Evolutionary conservation across 2,797 vertebrate genomes (phyloP), one percentile per base, ranked within the genome.

Genomic region (Smutsia gigantea): DNA sequence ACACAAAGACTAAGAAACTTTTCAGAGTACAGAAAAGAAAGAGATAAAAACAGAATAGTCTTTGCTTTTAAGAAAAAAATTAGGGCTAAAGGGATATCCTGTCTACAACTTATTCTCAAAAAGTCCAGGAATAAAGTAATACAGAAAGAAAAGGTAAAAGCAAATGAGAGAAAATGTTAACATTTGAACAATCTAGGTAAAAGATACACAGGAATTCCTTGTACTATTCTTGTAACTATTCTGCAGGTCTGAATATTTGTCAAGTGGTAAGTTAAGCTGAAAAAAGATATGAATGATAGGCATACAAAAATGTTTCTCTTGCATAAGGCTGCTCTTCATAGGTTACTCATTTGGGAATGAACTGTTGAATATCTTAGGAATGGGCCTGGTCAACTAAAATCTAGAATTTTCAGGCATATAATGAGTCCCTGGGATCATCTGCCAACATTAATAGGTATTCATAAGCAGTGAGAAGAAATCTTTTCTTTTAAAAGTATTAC

Each of bases 401-500:
- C 79, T 72, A 78, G 7, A 93, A 61, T 1, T 18, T 3, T 46
- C 66, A 68, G 39, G 49, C 55, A 87, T 5, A 89, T 31, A 55
- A 14, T 57, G 18, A 90, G 61, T 81, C 39, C 34, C 79, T n/a
- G 42, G 7, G 39, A 83, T 66, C 63, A 83, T 14, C 37, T 27
- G 66, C 25, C 89, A 68, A 64, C 37, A 17, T 75, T 83, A 53
- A 79, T 63, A 77, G 51, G 69, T 53, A 85, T 23, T 57, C 66
- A 49, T 90, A 95, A 79, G 46, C 49, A 75, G 8, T 82, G 23
- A 92, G 5, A 27, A 18, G 18, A 72, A 68, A 57, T 49, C 53
- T 89, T 85, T 88, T 77, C 72, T 79, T 77, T 90, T 96, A 81
- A 53, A 96, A 93, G 49, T 64, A 79, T 75, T 92, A 55, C 21